Base-by-base conservation (phyloP, 2,113 vertebrate species). In the Martes martes region DNA sequence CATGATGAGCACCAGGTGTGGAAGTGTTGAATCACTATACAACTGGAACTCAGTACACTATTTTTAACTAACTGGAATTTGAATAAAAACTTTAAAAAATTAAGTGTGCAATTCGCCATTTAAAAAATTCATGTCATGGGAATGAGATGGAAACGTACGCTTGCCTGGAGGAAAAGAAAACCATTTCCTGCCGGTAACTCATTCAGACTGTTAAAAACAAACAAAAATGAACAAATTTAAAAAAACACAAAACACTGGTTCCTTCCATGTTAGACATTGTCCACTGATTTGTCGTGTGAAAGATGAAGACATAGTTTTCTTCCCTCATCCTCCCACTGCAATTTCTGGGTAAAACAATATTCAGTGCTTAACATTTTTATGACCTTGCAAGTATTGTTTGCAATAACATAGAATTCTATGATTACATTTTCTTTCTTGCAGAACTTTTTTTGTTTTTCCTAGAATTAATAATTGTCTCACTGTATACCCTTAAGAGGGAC, bases 361-460 rank as follows among this genome's bases (percentile, higher is more conserved):
- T 42, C 33, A 28, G 13, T 45, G 61, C 28, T 93, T 74, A 36
- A 57, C 14, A 19, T 59, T 88, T 95, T 91, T 61, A 85, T 69
- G 82, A 87, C 13, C 16, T 83, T 26, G 39, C 55, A 93, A 81
- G 33, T 61, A 33, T 89, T 63, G 23, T n/a, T 88, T 39, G 4
- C 23, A 80, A 50, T 36, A 39, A 76, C 24, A 61, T 6, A 74
- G 83, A 3, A 11, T 65, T 55, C 31, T 63, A 5, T 83, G 65
- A 65, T 76, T 36, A 33, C 21, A 7, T 95, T 82, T 95, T 95
- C 93, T 57, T 86, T 90, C 90, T 89, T 94, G 11, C 6, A 14
- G 67, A 89, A 81, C 52, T 87, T 71, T 76, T 76, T 92, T 91
- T 94, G 2, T 55, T 95, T 93, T 95, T 83, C 36, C 42, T 73